Evolutionary conservation across 2,888 invertebrate genomes (phyloP).

Genomic region (Clitarchus hookeri): DNA sequence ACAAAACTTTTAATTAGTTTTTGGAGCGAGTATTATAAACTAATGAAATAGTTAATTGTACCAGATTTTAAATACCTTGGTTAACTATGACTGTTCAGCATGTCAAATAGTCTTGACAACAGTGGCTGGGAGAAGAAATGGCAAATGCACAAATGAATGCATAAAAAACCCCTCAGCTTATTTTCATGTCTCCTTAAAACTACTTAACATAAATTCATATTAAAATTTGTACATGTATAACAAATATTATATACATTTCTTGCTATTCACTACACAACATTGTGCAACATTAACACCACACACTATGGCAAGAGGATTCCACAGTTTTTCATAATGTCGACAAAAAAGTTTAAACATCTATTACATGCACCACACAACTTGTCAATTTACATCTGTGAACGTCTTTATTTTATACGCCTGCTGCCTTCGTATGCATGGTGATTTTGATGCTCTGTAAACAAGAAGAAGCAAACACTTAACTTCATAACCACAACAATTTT

Average conservation of each 20-base stretch:
- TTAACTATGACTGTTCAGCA: no score
- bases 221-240: not conserved
- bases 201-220: not conserved
- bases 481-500: no score
- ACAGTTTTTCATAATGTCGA: not conserved
- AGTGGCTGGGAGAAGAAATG: no score
- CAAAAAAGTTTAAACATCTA: no score
- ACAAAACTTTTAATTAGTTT: no score
- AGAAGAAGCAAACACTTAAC: not conserved
- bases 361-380: not conserved
- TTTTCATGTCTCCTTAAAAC: no score
- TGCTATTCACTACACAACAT: not conserved
- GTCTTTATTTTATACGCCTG: not conserved
- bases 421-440: slow-evolving; percentile 7
- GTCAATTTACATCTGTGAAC: not conserved
- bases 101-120: no score
- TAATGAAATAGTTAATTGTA: no score
- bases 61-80: no score
- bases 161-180: no score
- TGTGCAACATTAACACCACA: not conserved
- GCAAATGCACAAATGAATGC: no score
- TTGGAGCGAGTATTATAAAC: no score
- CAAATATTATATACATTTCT: not conserved
- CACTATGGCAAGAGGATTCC: not conserved
- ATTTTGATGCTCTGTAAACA: not conserved